A percentile compares a stretch with the other conserved stretches of the same genome.
Conservation (phyloP, 53 echinoderm and acorn worm species). For the Antedon mediterranea region DNA sequence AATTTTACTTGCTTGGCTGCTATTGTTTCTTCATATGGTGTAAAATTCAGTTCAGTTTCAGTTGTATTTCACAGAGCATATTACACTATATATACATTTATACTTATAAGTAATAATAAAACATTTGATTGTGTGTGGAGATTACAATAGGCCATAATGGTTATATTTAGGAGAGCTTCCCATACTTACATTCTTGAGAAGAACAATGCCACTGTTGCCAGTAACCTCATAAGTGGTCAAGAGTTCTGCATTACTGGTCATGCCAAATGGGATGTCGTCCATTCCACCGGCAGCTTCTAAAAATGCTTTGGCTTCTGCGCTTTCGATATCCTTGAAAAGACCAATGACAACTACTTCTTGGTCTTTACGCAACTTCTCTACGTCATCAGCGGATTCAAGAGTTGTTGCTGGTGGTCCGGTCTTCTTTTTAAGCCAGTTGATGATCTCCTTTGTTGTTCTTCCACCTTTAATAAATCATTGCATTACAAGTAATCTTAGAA, state of each 20-base stretch:
- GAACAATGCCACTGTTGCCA: constrained; percentile 39
- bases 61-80: too few species aligned
- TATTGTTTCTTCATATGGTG: too few species aligned
- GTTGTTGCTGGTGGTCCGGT: constrained; percentile 74
- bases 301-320: constrained; percentile 39
- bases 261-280: constrained; percentile 54
- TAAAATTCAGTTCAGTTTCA: too few species aligned
- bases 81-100: too few species aligned
- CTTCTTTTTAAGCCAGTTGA: constrained; percentile 76
- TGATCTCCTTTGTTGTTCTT: constrained; percentile 46
- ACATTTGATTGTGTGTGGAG: too few species aligned
- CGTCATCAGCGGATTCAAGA: constrained; percentile 28
- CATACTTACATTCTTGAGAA: constrained; percentile 60
- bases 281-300: constrained; percentile 34
- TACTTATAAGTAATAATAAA: too few species aligned
- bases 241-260: constrained; percentile 48
- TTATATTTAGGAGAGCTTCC: neutral
- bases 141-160: too few species aligned
- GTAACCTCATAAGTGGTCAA: constrained; percentile 32
- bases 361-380: constrained; percentile 17
- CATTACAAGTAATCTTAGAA: neutral
- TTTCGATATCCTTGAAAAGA: constrained; percentile 57
- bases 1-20: too few species aligned
- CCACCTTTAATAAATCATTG: constrained; percentile 28
- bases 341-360: constrained; percentile 70